Evolutionary conservation across 2,888 invertebrate genomes (phyloP), one percentile per base, ranked within the genome.

Genomic region (Pollenia labialis): DNA sequence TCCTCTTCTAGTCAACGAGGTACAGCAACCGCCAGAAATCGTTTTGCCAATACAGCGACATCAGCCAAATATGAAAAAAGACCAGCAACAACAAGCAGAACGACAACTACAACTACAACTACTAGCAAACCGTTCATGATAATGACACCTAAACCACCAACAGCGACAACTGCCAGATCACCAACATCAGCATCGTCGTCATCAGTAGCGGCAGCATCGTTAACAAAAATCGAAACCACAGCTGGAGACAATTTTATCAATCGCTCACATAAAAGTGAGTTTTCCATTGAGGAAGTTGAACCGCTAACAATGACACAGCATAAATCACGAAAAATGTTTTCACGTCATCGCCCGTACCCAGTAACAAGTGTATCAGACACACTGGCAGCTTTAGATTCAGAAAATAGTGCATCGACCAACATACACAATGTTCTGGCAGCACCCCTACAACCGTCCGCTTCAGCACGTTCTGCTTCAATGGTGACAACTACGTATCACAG

Each of bases 261-360:
- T 50, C 94, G 94, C 81, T 94, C 94, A 1, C 95, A 94, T 88
- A 94, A 94, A 89, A 95, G 94, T 89, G 95, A 95, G 83, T 94
- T 95, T 87, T 94, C 94, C 75, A 94, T 95, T 4, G 95, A 95
- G 89, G 95, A 95, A 91, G 93, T 93, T 4, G 94, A 94, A 72
- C 95, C 95, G 6, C 94, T 94, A 76, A 95, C 94, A 56, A 90
- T 89, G 88, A 66, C 69, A 40, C 79, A 83, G 48, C 82, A 81
- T 10, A 86, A 87, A 68, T 58, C 82, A 48, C 85, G 81, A 44
- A 83, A 77, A 18, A 32, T 64, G 2, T 66, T 74, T 75, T 66
- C 85, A 42, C 88, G 88, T 42, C 83, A 85, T 56, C 85, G 85
- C 40, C 58, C 76, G 56, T 64, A 58, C 11, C 66, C 87, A n/a